Conservation (phyloP, 2,113 vertebrate species). For the Mungos mungo region DNA sequence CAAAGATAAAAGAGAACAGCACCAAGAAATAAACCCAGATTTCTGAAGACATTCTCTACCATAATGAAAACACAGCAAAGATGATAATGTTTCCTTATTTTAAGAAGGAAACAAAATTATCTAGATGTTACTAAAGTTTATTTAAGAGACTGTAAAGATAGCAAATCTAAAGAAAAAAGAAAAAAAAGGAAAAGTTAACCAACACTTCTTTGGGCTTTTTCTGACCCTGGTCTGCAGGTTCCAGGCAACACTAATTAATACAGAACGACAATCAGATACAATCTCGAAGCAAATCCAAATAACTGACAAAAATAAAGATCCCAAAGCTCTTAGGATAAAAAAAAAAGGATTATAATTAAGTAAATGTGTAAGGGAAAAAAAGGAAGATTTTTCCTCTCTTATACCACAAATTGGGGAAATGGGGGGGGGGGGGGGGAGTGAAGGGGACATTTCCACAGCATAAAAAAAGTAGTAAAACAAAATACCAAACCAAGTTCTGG, state of each 20-base stretch:
- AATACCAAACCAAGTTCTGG: not conserved
- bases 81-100: not conserved
- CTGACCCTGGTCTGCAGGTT: not conserved
- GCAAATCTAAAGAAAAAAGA: not conserved
- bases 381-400: not conserved
- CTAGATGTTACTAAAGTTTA: not conserved
- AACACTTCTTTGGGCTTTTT: not conserved
- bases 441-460: not conserved
- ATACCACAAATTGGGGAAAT: not conserved
- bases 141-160: not conserved
- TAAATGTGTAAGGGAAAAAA: not conserved
- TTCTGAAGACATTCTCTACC: not conserved
- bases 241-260: not conserved
- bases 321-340: not conserved
- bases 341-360: not conserved
- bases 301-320: not conserved
- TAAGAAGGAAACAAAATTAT: not conserved
- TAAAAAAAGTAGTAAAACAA: not conserved
- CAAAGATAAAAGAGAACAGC: not conserved
- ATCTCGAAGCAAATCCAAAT: not conserved
- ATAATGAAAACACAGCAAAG: not conserved
- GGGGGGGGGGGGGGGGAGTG: not conserved
- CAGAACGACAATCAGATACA: not conserved
- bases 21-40: not conserved
- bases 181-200: not conserved